Evolutionary conservation across 1,140 invertebrate genomes (phyloP).

Genomic region (Hylaeus anthracinus): DNA sequence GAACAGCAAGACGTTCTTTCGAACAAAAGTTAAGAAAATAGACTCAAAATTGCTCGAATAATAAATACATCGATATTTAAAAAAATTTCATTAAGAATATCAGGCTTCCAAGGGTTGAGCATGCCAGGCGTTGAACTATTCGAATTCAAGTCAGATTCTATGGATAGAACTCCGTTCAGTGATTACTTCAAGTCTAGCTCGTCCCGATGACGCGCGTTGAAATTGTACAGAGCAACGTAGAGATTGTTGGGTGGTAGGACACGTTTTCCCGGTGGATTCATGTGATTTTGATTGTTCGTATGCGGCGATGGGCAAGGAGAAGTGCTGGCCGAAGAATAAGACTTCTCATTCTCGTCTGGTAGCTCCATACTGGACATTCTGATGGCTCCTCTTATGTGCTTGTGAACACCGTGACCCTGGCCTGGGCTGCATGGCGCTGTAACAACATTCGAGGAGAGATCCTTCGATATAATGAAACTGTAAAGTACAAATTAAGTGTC

Average conservation of each 20-base stretch:
- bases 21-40: too few species aligned
- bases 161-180: not conserved
- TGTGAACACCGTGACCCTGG: constrained; percentile 75
- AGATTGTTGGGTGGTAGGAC: constrained; percentile 92
- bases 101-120: too few species aligned
- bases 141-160: not conserved
- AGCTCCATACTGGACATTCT: constrained; percentile 95
- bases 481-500: too few species aligned
- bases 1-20: too few species aligned
- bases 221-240: constrained; percentile 97
- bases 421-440: constrained; percentile 94
- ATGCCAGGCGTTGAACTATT: not conserved
- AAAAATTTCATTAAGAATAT: too few species aligned
- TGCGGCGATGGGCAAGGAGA: constrained; percentile 94
- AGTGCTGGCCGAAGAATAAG: constrained; percentile 93
- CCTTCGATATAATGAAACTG: not conserved
- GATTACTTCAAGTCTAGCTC: constrained; percentile 94
- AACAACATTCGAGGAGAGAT: constrained; percentile 7
- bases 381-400: constrained; percentile 84
- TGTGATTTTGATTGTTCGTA: constrained; percentile 77
- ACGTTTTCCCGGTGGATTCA: constrained; percentile 75
- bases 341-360: constrained; percentile 95
- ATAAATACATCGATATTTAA: too few species aligned
- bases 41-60: too few species aligned
- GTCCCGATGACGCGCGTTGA: constrained; percentile 95